Conservation (phyloP, 2,113 vertebrate species). For the Mormoops blainvillei region DNA sequence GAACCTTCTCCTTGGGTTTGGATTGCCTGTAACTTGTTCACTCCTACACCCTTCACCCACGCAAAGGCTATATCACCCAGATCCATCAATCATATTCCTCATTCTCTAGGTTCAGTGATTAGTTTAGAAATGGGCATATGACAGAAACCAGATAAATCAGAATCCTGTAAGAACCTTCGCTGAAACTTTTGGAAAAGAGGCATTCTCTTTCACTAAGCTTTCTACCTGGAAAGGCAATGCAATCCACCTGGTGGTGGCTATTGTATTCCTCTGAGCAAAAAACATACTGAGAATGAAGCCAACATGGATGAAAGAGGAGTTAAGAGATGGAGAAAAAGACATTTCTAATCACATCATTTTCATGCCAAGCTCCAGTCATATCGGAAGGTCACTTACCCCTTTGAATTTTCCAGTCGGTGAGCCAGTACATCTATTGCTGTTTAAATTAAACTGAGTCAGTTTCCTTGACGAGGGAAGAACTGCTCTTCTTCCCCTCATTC, state of each 20-base stretch:
- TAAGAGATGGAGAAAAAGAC: not conserved
- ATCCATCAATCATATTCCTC: not conserved
- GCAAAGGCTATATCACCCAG: not conserved
- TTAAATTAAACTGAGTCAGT: not conserved
- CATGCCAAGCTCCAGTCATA: not conserved
- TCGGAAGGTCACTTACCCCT: not conserved
- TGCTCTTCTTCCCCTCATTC: not conserved
- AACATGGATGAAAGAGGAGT: not conserved
- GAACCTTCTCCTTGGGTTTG: not conserved
- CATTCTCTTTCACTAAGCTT: not conserved
- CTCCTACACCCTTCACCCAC: accelerated
- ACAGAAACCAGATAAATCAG: not conserved
- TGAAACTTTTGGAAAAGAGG: not conserved
- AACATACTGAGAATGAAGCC: not conserved
- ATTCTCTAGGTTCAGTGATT: not conserved
- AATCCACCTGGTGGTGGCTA: not conserved
- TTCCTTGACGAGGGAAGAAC: not conserved
- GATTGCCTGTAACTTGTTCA: not conserved
- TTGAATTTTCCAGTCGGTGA: not conserved
- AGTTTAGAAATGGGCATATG: accelerated
- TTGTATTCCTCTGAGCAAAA: not conserved
- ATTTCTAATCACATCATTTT: not conserved
- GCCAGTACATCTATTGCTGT: not conserved
- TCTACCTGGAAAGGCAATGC: not conserved
- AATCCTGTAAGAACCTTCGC: not conserved